Evolutionary conservation across 2,797 vertebrate species (phyloP).

Genomic region (Geotrypetes seraphini): DNA sequence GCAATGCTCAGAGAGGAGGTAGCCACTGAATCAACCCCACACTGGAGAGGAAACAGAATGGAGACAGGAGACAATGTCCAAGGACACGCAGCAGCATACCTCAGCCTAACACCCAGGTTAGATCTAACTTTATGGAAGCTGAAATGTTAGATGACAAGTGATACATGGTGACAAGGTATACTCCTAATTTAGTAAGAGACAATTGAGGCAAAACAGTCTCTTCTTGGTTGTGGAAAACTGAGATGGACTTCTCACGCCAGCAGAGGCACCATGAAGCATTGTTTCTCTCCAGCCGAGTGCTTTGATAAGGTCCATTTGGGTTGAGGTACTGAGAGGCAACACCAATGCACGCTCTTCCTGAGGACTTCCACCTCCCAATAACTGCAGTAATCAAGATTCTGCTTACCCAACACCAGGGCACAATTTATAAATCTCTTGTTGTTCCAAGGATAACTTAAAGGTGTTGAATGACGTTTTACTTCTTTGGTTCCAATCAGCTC

Average conservation of each 20-base stretch:
- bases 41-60: too few relatives aligned
- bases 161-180: too few relatives aligned
- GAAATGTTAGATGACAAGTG: too few relatives aligned
- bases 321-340: conserved; percentile 43
- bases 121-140: too few relatives aligned
- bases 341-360: conserved; percentile 51
- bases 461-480: conserved; percentile 50
- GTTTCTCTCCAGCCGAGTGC: conserved; percentile 45
- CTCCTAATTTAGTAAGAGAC: conserved; percentile 47
- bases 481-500: conserved; percentile 56
- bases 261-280: conserved; percentile 55
- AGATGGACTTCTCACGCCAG: conserved; percentile 51
- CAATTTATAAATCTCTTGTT: conserved; percentile 51
- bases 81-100: too few relatives aligned
- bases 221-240: conserved; percentile 45
- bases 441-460: conserved; percentile 49
- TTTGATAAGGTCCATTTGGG: conserved; percentile 29
- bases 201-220: conserved; percentile 39
- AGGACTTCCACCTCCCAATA: conserved; percentile 67
- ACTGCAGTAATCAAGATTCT: conserved; percentile 57
- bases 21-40: too few relatives aligned
- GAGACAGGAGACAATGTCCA: too few relatives aligned
- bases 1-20: too few relatives aligned
- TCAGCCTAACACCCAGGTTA: too few relatives aligned
- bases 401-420: conserved; percentile 52